Evolutionary conservation across 2,888 invertebrate genomes (phyloP).

Genomic region (Seira musarum): DNA sequence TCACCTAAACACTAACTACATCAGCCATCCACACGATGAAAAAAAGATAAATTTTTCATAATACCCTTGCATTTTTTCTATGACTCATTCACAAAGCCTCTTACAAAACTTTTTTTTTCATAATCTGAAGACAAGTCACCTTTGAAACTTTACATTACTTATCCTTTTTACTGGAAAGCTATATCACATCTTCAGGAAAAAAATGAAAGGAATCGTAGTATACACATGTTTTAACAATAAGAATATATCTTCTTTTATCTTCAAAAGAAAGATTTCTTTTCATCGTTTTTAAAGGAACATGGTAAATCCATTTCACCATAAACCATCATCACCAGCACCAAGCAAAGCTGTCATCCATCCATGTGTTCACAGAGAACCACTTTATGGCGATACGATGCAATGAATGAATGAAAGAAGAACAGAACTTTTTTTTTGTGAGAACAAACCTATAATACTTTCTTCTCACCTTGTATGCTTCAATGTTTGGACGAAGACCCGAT

Average conservation of each 20-base stretch:
- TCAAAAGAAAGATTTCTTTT: background rate
- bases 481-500: too few relatives aligned
- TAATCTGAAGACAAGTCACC: conserved; percentile 17
- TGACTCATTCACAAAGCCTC: conserved; percentile 58
- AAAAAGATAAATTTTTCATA: background rate
- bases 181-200: too few relatives aligned
- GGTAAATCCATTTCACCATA: background rate
- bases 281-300: background rate
- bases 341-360: background rate
- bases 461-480: too few relatives aligned
- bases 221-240: conserved; percentile 3
- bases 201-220: background rate
- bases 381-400: background rate
- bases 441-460: background rate
- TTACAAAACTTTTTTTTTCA: conserved; percentile 25
- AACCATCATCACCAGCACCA: too few relatives aligned
- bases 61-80: background rate
- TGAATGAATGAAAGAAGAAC: background rate
- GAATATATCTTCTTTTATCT: background rate
- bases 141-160: conserved; percentile 13
- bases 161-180: background rate
- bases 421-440: background rate
- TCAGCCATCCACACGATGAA: background rate
- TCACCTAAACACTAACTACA: background rate
- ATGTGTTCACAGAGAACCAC: background rate